Evolutionary conservation across 23 tunicate species (phyloP).

Genomic region (Botrylloides violaceus): DNA sequence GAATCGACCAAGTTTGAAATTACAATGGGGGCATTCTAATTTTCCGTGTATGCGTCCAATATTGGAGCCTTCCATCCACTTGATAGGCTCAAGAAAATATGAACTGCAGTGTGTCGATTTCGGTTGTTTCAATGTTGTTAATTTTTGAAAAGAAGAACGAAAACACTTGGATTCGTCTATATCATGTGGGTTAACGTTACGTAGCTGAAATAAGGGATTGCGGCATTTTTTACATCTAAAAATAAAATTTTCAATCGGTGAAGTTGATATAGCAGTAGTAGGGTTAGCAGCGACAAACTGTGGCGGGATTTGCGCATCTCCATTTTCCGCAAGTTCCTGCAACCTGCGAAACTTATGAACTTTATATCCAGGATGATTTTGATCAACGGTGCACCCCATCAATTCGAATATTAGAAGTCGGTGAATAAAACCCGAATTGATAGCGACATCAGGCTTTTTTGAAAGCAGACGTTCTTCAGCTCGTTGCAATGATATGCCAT

Average conservation of each 20-base stretch:
- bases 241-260: not conserved
- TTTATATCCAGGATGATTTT: constrained; percentile 8
- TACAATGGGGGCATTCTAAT: constrained; percentile 14
- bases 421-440: constrained; percentile 13
- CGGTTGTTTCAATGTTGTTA: no score
- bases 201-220: constrained; percentile 3
- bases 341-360: constrained; percentile 7
- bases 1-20: constrained; percentile 15
- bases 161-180: constrained; percentile 13
- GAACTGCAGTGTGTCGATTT: constrained; percentile 1
- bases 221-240: constrained; percentile 16
- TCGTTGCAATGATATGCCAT: constrained; percentile 1
- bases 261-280: not conserved
- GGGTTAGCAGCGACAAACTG: not conserved
- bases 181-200: constrained; percentile 19
- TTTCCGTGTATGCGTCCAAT: not conserved
- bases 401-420: constrained; percentile 14
- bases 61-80: constrained; percentile 13
- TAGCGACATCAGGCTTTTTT: not conserved
- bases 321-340: not conserved
- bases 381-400: constrained; percentile 21
- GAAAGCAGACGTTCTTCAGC: constrained; percentile 8
- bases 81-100: constrained; percentile 20
- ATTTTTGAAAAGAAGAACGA: no score
- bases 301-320: not conserved